These are phyloP conservation scores for Bombyx huttoni DNA, from an alignment of 2,888 invertebrate genomes.

Conservation along the genomic window DNA sequence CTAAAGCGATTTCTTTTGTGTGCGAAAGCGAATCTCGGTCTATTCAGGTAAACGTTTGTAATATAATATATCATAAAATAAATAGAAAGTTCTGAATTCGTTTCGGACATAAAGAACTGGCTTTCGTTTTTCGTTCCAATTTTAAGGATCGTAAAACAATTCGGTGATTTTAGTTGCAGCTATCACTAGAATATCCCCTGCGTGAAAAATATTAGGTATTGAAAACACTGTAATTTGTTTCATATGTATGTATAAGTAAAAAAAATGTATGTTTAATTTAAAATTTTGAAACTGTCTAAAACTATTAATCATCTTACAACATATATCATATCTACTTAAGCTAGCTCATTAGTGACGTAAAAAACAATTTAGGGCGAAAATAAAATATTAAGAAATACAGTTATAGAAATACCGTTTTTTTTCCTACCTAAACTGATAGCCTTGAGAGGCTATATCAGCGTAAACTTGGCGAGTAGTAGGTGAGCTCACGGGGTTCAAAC, in stretches of 20 bases:
- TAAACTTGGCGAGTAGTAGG: too few relatives aligned
- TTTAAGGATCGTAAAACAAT: not conserved
- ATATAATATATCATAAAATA: not conserved
- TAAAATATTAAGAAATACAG: too few relatives aligned
- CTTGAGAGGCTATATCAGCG: too few relatives aligned
- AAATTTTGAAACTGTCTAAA: too few relatives aligned
- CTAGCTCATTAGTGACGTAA: too few relatives aligned
- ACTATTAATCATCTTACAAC: too few relatives aligned
- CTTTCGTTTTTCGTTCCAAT: not conserved
- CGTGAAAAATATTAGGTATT: not conserved
- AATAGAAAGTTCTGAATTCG: not conserved
- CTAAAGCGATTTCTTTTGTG: not conserved
- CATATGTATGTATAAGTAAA: not conserved
- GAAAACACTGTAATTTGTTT: not conserved
- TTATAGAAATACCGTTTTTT: too few relatives aligned
- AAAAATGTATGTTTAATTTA: too few relatives aligned
- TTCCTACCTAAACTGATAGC: too few relatives aligned
- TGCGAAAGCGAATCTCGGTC: not conserved
- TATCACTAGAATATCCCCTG: not conserved
- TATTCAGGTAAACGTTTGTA: not conserved
- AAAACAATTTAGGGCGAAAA: too few relatives aligned
- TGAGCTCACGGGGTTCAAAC: too few relatives aligned
- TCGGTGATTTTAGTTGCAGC: not conserved
- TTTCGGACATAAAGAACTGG: not conserved
- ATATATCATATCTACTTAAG: too few relatives aligned